Conservation (phyloP, 2,888 invertebrate genomes). For the Pollenia amentaria region DNA sequence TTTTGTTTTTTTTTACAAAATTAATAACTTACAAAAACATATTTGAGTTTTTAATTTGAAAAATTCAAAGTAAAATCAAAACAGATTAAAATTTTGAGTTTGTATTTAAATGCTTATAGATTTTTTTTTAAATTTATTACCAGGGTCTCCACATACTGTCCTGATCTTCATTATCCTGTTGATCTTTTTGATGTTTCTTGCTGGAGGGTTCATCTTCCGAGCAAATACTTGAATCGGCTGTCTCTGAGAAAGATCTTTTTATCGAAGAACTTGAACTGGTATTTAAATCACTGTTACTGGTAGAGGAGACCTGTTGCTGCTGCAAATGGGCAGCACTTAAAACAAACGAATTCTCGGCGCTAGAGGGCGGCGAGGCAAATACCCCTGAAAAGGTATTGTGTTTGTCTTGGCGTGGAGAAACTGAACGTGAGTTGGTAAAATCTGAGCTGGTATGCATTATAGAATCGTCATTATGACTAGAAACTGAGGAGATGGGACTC, state of each 20-base stretch:
- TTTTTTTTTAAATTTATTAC: slow-evolving; percentile 79
- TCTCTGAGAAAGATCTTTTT: slow-evolving; percentile 77
- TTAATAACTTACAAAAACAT: too few relatives aligned
- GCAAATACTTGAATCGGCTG: slow-evolving; percentile 80
- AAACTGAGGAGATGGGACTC: slow-evolving; percentile 88
- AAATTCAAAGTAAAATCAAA: background rate
- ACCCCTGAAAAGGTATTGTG: slow-evolving; percentile 80
- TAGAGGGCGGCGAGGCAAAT: slow-evolving; percentile 86
- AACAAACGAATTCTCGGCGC: slow-evolving; percentile 85
- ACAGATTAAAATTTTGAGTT: background rate
- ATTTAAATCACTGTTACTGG: slow-evolving; percentile 75
- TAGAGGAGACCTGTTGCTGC: slow-evolving; percentile 82
- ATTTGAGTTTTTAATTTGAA: background rate
- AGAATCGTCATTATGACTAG: slow-evolving; percentile 87
- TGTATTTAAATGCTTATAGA: background rate
- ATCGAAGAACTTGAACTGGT: slow-evolving; percentile 66
- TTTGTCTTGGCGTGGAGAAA: slow-evolving; percentile 85
- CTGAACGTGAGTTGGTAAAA: slow-evolving; percentile 84
- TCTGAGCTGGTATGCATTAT: slow-evolving; percentile 85
- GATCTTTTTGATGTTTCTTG: slow-evolving; percentile 77
- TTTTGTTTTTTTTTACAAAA: too few relatives aligned
- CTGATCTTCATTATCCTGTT: slow-evolving; percentile 79
- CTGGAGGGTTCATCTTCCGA: slow-evolving; percentile 78
- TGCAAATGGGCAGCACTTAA: slow-evolving; percentile 81
- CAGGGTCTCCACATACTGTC: slow-evolving; percentile 87